Evolutionary conservation across 1,140 invertebrate genomes (phyloP).

Genomic region (Bradynema listronoti): DNA sequence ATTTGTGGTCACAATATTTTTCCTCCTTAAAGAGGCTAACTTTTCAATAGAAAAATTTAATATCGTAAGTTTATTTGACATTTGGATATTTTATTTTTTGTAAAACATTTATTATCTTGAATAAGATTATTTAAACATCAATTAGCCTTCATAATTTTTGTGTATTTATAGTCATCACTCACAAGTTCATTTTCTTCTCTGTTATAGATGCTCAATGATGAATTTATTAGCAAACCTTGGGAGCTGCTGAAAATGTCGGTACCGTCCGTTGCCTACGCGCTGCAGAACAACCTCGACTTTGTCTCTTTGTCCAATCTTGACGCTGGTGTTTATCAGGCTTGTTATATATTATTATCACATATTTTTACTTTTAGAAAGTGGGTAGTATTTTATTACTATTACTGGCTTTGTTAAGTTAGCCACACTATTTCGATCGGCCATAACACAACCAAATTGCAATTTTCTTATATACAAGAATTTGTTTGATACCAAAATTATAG

Average conservation of each 20-base stretch:
- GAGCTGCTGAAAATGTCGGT: conserved; percentile 55
- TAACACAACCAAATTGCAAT: too few species aligned
- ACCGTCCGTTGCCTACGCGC: conserved; percentile 53
- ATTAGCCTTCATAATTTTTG: too few species aligned
- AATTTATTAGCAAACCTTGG: conserved; percentile 47
- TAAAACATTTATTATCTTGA: too few species aligned
- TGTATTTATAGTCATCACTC: background rate
- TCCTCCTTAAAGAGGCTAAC: conserved; percentile 33
- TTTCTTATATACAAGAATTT: too few species aligned
- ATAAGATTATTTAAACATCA: too few species aligned
- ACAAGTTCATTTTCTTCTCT: background rate
- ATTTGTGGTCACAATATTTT: conserved; percentile 41
- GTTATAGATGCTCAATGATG: conserved; percentile 40
- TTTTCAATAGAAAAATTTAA: conserved; percentile 20
- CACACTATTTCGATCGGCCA: too few species aligned
- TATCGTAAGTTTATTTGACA: background rate
- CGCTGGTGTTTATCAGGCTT: conserved; percentile 55
- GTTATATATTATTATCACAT: conserved; percentile 2
- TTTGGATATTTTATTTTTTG: conserved; percentile 13
- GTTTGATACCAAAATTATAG: too few species aligned
- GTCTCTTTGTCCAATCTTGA: conserved; percentile 54
- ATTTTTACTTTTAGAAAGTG: too few species aligned
- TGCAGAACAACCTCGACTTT: conserved; percentile 57
- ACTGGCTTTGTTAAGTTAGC: too few species aligned
- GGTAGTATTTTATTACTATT: too few species aligned